Evolutionary conservation across 2,797 vertebrate genomes (phyloP).

Genomic region (Meda fulgida): DNA sequence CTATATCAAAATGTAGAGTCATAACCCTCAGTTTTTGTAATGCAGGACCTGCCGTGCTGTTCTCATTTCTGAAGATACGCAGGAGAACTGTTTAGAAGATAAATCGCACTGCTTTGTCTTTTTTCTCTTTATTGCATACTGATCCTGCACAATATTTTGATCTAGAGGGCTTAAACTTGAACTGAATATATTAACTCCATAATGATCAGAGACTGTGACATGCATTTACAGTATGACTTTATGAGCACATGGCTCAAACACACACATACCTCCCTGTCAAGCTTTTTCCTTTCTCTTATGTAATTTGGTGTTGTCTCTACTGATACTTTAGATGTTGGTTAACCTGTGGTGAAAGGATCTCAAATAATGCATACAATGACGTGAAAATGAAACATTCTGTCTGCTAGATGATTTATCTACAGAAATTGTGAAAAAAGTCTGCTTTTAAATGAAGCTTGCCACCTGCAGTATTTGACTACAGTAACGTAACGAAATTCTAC

Average conservation of each 20-base stretch:
- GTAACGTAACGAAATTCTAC: not conserved
- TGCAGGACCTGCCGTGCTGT: constrained; percentile 9
- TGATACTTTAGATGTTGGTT: not conserved
- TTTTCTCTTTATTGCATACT: constrained; percentile 14
- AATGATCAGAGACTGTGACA: constrained; percentile 21
- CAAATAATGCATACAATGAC: constrained; percentile 7
- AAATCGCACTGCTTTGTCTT: constrained; percentile 3
- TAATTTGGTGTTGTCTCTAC: not conserved
- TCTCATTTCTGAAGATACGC: constrained; percentile 11
- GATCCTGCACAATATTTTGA: constrained; percentile 10
- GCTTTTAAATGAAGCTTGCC: not conserved
- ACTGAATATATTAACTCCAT: constrained; percentile 16
- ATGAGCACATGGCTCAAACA: not conserved
- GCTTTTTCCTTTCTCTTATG: constrained; percentile 25
- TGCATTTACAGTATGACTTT: constrained; percentile 5
- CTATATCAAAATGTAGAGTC: constrained; percentile 13
- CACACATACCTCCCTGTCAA: constrained; percentile 1
- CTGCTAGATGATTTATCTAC: too few species aligned
- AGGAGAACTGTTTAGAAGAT: constrained; percentile 8
- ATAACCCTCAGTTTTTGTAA: not conserved
- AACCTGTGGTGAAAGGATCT: constrained; percentile 7
- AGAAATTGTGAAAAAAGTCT: not conserved
- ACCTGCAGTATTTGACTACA: not conserved
- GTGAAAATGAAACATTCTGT: constrained; percentile 59
- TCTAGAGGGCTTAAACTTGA: constrained; percentile 6